Percentiles rank a stretch among this genome's conserved stretches.
Conservation (phyloP, 1,140 invertebrate species). For the Leguminivora glycinivorella region DNA sequence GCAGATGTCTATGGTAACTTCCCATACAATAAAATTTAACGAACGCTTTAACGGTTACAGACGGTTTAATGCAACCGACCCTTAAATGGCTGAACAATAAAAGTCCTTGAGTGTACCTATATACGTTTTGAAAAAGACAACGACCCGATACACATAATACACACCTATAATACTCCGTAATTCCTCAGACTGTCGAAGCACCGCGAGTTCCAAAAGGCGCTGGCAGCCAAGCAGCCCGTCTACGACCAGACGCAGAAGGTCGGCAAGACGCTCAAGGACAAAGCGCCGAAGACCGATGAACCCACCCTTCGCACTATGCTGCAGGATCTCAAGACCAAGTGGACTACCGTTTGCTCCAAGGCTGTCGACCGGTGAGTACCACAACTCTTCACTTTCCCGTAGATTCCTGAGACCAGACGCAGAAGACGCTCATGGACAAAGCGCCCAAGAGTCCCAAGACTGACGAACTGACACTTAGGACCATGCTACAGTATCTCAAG, state of each 20-base stretch:
- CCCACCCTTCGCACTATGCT: conserved; percentile 90
- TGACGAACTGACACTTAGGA: conserved; percentile 90
- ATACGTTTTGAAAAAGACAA: too few species aligned
- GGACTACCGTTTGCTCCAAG: conserved; percentile 96
- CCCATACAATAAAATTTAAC: too few species aligned
- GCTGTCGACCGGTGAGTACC: conserved; percentile 90
- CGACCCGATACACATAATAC: neutral
- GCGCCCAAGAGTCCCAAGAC: conserved; percentile 96
- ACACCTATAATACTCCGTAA: neutral
- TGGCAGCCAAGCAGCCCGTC: conserved; percentile 92
- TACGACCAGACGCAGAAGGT: conserved; percentile 95
- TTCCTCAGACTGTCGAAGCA: conserved; percentile 90
- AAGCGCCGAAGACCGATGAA: conserved; percentile 95
- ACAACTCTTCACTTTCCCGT: too few species aligned
- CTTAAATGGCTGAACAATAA: too few species aligned
- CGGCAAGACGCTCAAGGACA: conserved; percentile 95
- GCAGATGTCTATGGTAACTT: too few species aligned
- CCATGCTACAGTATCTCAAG: conserved; percentile 95
- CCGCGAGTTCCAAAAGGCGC: conserved; percentile 95
- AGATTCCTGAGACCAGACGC: conserved; percentile 96
- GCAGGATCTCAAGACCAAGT: conserved; percentile 94
- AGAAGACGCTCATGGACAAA: conserved; percentile 92
- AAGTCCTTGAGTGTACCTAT: too few species aligned
- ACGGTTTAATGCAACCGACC: too few species aligned
- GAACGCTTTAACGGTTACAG: too few species aligned